Conservation (phyloP, 2,888 invertebrate species). For the Drosophila monieri region DNA sequence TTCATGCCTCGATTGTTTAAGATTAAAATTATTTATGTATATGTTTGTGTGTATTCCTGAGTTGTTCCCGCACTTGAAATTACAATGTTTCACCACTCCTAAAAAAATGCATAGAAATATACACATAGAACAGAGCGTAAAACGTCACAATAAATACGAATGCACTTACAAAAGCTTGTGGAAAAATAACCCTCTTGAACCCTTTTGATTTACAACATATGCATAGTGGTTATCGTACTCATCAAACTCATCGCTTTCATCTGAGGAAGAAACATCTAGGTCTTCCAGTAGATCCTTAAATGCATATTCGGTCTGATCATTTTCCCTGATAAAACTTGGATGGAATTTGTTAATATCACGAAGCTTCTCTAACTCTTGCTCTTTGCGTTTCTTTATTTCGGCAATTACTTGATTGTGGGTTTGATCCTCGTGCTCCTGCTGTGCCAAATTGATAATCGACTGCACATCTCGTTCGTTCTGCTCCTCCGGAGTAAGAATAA, state of each 20-base stretch:
- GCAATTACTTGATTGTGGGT: constrained; percentile 19
- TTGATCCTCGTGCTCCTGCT: constrained; percentile 43
- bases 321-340: background rate
- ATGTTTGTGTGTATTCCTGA: too few relatives aligned
- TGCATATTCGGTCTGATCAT: constrained; percentile 19
- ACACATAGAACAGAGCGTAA: background rate
- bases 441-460: constrained; percentile 36
- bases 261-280: background rate
- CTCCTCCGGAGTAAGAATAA: background rate
- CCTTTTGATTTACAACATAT: background rate
- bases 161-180: background rate
- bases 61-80: too few relatives aligned
- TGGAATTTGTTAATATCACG: background rate
- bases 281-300: constrained; percentile 19
- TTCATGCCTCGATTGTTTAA: too few relatives aligned
- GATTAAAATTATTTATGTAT: too few relatives aligned
- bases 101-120: too few relatives aligned
- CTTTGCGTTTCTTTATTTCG: constrained; percentile 30
- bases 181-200: background rate
- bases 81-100: too few relatives aligned
- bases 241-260: constrained; percentile 5
- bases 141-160: background rate
- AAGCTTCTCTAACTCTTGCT: constrained; percentile 3
- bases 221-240: background rate
- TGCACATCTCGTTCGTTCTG: constrained; percentile 15